Base-by-base conservation (phyloP, 2,797 vertebrate species). In the Hydrophis major region DNA sequence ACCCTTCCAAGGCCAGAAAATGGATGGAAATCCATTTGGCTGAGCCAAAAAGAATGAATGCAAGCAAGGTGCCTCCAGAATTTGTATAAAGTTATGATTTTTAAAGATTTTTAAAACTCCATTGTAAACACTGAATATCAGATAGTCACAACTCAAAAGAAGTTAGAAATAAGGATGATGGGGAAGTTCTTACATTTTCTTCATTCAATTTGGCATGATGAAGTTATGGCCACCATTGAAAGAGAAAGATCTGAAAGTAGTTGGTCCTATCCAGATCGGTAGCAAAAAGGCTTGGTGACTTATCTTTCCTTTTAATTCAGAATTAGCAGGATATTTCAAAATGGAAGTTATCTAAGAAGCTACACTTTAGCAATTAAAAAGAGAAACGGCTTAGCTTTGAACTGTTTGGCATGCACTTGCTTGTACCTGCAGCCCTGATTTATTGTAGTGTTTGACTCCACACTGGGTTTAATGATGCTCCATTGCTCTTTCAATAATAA, bases 391-490 rank as follows among this genome's bases (percentile, higher is more conserved):
- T 95, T 94, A 20, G 0, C 0, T 0, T 3, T 93, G 90, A 14
- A 11, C 55, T 88, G 89, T 89, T 91, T 92, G 86, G 90, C 50
- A 92, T 37, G 93, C 92, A 50, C 16, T 5, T 0, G 0, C 55
- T 87, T 86, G n/a, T 0, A 0, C 93, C 93, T 90, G 57, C 32
- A 90, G 32, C 53, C n/a, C 74, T 0, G 0, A 92, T 66, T 2
- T 0, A 0, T 66, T 94, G 55, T 92, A n/a, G 92, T 20, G 91
- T 83, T 94, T 91, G 91, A 91, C 93, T 89, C 61, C 86, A 93
- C 92, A 91, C 95, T 94, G 89, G 93, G 69, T 88, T 87, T 83
- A 93, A 50, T 27, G 92, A 92, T 11, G 88, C 89, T 92, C 57
- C 0, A 6, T 90, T 93, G 87, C 57, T 53, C 74, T 78, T 61